A percentile compares a stretch with the other conserved stretches of the same genome.
These are phyloP conservation scores for Porites lobata DNA, from an alignment of 92 coral and sea anemone genomes.

Conservation along the genomic window DNA sequence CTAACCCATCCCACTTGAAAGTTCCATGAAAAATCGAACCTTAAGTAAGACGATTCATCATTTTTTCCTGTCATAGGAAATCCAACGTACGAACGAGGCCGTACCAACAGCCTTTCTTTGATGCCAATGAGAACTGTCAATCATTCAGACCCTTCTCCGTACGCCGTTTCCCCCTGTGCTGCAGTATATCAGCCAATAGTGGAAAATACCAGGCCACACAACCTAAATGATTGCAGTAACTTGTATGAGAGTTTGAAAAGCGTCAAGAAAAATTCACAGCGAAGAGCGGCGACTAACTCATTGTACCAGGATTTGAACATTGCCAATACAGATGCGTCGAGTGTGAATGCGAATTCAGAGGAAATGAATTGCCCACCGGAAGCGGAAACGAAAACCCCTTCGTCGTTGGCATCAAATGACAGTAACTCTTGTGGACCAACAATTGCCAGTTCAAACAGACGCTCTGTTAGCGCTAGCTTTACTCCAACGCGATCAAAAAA, in stretches of 20 bases:
- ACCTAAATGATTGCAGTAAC: neutral
- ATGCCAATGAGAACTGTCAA: conserved; percentile 11
- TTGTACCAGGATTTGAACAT: conserved; percentile 17
- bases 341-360: conserved; percentile 1
- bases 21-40: neutral
- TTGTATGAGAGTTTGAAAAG: conserved; percentile 37
- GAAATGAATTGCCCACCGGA: neutral
- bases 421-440: neutral
- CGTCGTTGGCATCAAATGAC: neutral
- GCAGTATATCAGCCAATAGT: conserved; percentile 26
- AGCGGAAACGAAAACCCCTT: neutral
- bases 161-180: neutral
- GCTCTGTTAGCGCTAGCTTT: neutral
- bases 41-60: neutral
- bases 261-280: neutral
- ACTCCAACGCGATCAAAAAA: neutral
- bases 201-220: conserved; percentile 34
- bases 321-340: neutral
- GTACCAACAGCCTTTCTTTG: conserved; percentile 22
- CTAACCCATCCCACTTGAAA: too few species aligned
- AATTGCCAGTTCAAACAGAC: neutral
- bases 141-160: neutral
- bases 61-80: conserved; percentile 29
- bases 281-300: neutral
- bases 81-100: conserved; percentile 54